Evolutionary conservation across 1,140 invertebrate species (phyloP), one percentile per base, ranked within the genome.

Genomic region (Drosophila elegans): DNA sequence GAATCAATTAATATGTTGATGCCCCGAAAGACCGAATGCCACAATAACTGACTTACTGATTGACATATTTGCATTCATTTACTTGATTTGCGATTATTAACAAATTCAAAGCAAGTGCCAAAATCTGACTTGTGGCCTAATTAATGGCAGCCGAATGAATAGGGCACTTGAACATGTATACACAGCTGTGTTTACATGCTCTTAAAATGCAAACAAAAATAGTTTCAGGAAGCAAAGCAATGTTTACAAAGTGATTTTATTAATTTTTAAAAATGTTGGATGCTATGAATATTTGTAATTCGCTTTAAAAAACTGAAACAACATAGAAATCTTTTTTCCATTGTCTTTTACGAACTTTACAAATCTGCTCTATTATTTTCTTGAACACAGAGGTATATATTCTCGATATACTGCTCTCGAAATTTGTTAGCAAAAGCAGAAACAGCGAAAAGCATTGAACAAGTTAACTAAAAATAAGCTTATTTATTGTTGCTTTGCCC

Each of bases 391-490:
- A 32, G 45, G 59, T 29, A 25, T 27, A 46, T 36, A 52, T 16
- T 64, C 46, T 45, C 55, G 62, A 73, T 78, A 54, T 68, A 63
- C 49, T 78, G 57, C 34, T 45, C 42, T 68, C 60, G 42, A 56
- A 51, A 64, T 64, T 77, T 39, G 29, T 49, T 71, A 39, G 48
- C 7, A 29, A 51, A 51, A 64, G 54, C 48, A 63, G 53, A 61
- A 54, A 63, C 13, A 49, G 53, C 74, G 53, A 78, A 56, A 51
- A 64, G 60, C 29, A 56, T 42, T 63, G 39, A 54, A 44, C 62
- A 71, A 73, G 34, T 73, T 55, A 80, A 82, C 80, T 83, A 83
- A 79, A 75, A 75, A 83, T 83, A 79, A 78, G 64, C 53, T 76
- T 71, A 78, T 83, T 83, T 83, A 79, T 84, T 83, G 80, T 48